These are phyloP conservation scores for Apocrypta bakeri DNA, from an alignment of 1,140 invertebrate genomes.

Conservation along the genomic window DNA sequence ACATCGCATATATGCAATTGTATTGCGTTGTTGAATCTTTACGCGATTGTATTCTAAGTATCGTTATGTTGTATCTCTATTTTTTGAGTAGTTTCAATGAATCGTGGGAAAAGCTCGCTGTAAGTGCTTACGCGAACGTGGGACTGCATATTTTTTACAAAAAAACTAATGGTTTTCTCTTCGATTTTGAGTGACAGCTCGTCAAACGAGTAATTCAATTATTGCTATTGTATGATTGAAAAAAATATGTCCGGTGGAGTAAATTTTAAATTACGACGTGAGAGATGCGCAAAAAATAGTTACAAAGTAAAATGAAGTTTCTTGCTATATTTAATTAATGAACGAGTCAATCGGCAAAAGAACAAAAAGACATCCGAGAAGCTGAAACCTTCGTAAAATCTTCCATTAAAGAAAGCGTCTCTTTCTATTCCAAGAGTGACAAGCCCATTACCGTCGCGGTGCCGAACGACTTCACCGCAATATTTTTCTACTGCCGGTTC, in stretches of 20 bases:
- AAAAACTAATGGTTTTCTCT: no score
- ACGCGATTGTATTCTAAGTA: no score
- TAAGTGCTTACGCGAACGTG: not conserved
- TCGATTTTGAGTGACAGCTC: not conserved
- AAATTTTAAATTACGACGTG: no score
- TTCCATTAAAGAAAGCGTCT: not conserved
- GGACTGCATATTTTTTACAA: no score
- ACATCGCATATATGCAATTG: not conserved
- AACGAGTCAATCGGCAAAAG: no score
- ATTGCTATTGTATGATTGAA: not conserved
- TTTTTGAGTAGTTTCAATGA: not conserved
- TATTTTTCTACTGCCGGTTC: not conserved
- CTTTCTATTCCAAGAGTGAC: not conserved
- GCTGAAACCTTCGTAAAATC: not conserved
- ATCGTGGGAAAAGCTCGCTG: not conserved
- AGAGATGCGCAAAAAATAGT: no score
- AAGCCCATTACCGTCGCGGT: not conserved
- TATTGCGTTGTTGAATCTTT: not conserved
- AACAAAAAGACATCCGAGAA: not conserved
- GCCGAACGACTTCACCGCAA: not conserved
- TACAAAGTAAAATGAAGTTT: no score
- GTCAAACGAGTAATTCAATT: not conserved
- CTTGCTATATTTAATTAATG: no score
- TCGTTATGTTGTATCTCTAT: not conserved
- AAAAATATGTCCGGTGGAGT: not conserved